Evolutionary conservation across 2,797 vertebrate species (phyloP), one percentile per base, ranked within the genome.

Genomic region (Triplophysa bombifrons): DNA sequence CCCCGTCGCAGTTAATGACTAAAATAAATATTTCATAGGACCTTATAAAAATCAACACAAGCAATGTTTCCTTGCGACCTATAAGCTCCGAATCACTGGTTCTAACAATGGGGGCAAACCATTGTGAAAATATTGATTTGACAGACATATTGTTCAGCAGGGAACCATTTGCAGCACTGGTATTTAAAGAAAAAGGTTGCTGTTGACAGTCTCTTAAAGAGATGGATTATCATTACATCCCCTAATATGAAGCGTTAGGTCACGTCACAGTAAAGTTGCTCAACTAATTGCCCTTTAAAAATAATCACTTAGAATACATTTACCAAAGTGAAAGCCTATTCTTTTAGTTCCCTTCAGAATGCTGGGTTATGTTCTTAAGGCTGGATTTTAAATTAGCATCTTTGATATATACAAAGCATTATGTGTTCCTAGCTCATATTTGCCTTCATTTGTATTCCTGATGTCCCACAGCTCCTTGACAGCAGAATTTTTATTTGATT

Each of bases 271-370:
- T 51, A 66, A 48, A 48, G 38, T 51, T 65, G 34, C 48, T 19
- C 41, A 66, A 78, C 78, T 72, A 75, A 85, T 61, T 76, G 74
- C 38, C 56, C 79, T 84, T 72, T 65, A 78, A 34, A 63, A 30
- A 16, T 81, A 74, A 72, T 80, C 20, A 67, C 63, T 68, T 56
- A 44, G 13, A 46, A 60, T 56, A 20, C 81, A 74, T 74, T 58
- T 2, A 34, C 38, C 50, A 53, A 58, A 19, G 34, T 61, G 20
- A 46, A 30, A 34, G 10, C 27, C 46, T 60, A 67, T 76, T 22
- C 10, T 48, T 4, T 4, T 4, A 17, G 48, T 64, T 65, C 41
- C 34, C 44, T 63, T 66, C 2, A 69, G 20, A 50, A 58, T 20
- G 20, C 12, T 20, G 19, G 22, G 8, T 4, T 30, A 38, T 9